Conservation (phyloP, 2,797 vertebrate genomes). For the Fistularia tabacaria region DNA sequence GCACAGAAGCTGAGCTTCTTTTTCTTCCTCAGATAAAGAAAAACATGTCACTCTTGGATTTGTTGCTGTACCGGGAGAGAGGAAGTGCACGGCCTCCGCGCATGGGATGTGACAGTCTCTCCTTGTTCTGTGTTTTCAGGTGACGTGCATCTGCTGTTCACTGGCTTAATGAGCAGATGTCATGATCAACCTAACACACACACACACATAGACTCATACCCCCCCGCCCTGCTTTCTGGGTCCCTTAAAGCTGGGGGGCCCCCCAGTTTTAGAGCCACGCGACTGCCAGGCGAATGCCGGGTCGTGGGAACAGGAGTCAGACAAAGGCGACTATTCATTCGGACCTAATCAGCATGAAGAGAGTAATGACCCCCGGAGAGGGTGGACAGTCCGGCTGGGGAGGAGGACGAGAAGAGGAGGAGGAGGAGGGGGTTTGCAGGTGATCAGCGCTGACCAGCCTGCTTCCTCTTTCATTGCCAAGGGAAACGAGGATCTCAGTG, state of each 20-base stretch:
- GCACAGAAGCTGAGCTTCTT: too few relatives aligned
- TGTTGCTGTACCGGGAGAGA: too few relatives aligned
- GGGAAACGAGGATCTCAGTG: background rate
- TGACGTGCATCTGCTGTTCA: slow-evolving; percentile 73
- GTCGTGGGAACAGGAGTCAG: slow-evolving; percentile 84
- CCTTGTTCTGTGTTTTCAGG: slow-evolving; percentile 51
- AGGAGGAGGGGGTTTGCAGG: slow-evolving; percentile 23
- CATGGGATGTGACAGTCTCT: slow-evolving; percentile 26
- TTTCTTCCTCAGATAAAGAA: too few relatives aligned
- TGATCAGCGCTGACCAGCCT: slow-evolving; percentile 28
- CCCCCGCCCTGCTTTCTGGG: slow-evolving; percentile 37
- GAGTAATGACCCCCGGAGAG: slow-evolving; percentile 77
- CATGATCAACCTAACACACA: slow-evolving; percentile 44
- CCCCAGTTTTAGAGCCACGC: slow-evolving; percentile 79
- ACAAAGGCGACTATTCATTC: slow-evolving; percentile 87
- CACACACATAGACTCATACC: slow-evolving; percentile 72
- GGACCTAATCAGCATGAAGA: slow-evolving; percentile 82
- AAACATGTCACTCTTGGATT: too few relatives aligned
- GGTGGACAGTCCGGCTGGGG: slow-evolving; percentile 61
- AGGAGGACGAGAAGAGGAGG: slow-evolving; percentile 26
- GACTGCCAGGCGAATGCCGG: slow-evolving; percentile 77
- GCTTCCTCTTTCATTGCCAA: background rate
- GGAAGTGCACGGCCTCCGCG: too few relatives aligned
- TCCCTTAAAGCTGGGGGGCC: slow-evolving; percentile 53
- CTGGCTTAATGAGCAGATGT: slow-evolving; percentile 78